phyloP scores from a whole-genome alignment of 2,888 invertebrate species.

The Ctenicera cuprea region DNA sequence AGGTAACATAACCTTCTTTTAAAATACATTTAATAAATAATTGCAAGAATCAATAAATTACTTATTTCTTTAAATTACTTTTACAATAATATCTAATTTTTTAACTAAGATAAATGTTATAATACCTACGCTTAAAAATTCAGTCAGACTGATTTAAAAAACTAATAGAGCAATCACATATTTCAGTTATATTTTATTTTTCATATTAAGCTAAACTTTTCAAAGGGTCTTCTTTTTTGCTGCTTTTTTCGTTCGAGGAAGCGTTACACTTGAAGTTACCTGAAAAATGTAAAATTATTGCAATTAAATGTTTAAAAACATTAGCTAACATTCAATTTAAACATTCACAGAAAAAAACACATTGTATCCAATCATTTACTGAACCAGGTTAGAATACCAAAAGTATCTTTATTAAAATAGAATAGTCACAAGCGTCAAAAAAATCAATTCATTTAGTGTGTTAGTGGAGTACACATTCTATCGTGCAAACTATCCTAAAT shows the following conservation, averaged over 20 bases:
- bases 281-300: slow-evolving; percentile 70
- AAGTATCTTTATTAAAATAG: background rate
- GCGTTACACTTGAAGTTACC: slow-evolving; percentile 82
- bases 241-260: slow-evolving; percentile 84
- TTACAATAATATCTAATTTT: slow-evolving; percentile 5
- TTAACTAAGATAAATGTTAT: slow-evolving; percentile 11
- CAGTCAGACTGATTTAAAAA: slow-evolving; percentile 21
- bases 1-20: slow-evolving; percentile 9
- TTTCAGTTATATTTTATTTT: slow-evolving; percentile 6
- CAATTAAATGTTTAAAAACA: background rate
- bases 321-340: too few relatives aligned
- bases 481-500: slow-evolving; percentile 30
- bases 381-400: background rate
- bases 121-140: slow-evolving; percentile 1
- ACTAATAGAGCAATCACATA: slow-evolving; percentile 21
- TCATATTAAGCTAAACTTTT: background rate
- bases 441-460: background rate
- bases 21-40: slow-evolving; percentile 12
- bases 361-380: too few relatives aligned
- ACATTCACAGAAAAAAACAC: too few relatives aligned
- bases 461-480: background rate
- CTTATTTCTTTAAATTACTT: background rate
- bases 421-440: background rate
- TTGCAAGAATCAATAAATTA: slow-evolving; percentile 9
- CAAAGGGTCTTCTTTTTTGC: slow-evolving; percentile 80